phyloP scores from a whole-genome alignment of 1,140 invertebrate genomes.

The Ladona fulva region DNA sequence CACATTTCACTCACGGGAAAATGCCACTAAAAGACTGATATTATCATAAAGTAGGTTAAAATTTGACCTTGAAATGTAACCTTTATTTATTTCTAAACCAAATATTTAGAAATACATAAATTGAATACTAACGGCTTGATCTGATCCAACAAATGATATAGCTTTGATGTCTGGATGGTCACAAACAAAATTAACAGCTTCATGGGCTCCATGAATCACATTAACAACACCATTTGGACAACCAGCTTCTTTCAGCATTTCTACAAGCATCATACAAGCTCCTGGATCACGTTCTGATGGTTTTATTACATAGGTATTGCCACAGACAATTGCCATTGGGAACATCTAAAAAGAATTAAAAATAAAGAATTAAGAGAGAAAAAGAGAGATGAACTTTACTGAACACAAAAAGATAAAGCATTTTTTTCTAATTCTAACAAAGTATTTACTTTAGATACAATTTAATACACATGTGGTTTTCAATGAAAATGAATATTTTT shows the following conservation, averaged over 20 bases:
- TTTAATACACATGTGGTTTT: too few species aligned
- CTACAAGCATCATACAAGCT: constrained; percentile 87
- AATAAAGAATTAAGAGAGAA: background rate
- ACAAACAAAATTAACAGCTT: constrained; percentile 94
- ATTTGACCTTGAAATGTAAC: too few species aligned
- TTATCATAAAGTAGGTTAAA: too few species aligned
- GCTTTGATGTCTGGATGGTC: constrained; percentile 93
- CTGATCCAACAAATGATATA: constrained; percentile 97
- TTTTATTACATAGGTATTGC: constrained; percentile 64
- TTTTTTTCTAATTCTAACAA: too few species aligned
- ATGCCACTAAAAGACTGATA: too few species aligned
- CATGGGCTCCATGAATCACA: constrained; percentile 91
- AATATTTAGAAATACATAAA: too few species aligned
- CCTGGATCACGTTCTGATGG: constrained; percentile 97
- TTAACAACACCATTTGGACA: constrained; percentile 91
- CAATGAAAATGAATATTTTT: too few species aligned
- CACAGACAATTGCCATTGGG: constrained; percentile 85
- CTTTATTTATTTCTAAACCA: too few species aligned
- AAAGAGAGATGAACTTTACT: background rate
- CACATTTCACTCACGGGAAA: too few species aligned
- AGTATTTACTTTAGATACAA: too few species aligned
- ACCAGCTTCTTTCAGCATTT: constrained; percentile 81
- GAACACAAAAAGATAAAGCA: background rate
- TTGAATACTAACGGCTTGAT: constrained; percentile 67
- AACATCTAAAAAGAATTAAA: constrained; percentile 57